Evolutionary conservation across 2,113 vertebrate species (phyloP), one percentile per base, ranked within the genome.

Genomic region (Nycticryphes semicollaris): DNA sequence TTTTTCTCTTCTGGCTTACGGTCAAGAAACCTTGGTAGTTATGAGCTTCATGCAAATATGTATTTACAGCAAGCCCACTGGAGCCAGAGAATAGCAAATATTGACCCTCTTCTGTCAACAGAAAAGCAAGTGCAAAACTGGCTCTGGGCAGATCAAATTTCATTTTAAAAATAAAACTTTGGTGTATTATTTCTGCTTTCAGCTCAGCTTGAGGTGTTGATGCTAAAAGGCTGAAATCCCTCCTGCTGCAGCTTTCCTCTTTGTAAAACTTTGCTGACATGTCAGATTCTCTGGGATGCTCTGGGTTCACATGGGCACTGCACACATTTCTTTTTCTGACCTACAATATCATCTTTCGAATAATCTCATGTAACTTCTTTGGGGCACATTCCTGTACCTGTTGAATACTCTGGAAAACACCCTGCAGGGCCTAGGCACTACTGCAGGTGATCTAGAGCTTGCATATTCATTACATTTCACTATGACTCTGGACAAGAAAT

Each of bases 51-150:
- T 67, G 76, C 47, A 80, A 73, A 63, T 53, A 72, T 3, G 7
- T 80, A 69, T 90, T 95, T 91, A 51, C 87, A 64, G 59, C 37
- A 84, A 94, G 64, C 10, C 27, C 27, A 31, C n/a, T 79, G 35
- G 21, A 80, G n/a, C 23, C 82, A 75, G 82, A 91, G 70, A 77
- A 73, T 21, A 70, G 51, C 50, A 83, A 93, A 95, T 84, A 84
- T 51, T 88, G 67, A 92, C 64, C 35, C 16, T 84, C 21, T 74
- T 80, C 19, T 84, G 67, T 93, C 68, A 94, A 64, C 19, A 91
- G 87, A 78, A 95, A 77, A 93, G 21, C 39, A 96, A 84, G 60
- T 70, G 41, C 50, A 69, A 59, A 93, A 86, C 60, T 74, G 86
- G 35, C 63, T 20, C 8, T 35, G 60, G 69, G 48, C 14, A 94